Evolutionary conservation across 2,888 invertebrate genomes (phyloP).

Genomic region (Macrophya alboannulata): DNA sequence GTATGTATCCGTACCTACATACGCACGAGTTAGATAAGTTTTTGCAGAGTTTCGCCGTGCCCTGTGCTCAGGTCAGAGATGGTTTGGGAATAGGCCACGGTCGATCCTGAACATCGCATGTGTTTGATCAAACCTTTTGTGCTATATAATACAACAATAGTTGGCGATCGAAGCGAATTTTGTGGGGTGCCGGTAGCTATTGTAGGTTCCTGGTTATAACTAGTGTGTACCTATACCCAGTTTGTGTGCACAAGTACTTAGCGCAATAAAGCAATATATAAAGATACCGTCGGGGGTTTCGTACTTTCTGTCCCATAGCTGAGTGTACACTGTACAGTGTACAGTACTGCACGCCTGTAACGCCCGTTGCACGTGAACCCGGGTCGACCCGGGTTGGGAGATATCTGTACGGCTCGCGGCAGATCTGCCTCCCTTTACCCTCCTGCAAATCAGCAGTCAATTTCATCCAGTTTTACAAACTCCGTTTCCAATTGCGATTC

Average conservation of each 20-base stretch:
- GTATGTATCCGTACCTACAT: not conserved
- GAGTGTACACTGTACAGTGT: not conserved
- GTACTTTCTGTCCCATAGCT: conserved; percentile 15
- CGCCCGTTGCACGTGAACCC: not conserved
- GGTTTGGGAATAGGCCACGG: conserved; percentile 61
- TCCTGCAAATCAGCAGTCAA: not conserved
- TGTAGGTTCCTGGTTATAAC: conserved; percentile 65
- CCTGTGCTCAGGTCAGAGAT: conserved; percentile 43
- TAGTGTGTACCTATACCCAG: conserved; percentile 58
- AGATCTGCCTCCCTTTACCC: conserved; percentile 23
- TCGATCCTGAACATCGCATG: conserved; percentile 61
- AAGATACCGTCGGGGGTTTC: conserved; percentile 75
- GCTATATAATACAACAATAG: conserved; percentile 64
- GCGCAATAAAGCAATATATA: conserved; percentile 77
- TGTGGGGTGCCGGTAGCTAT: conserved; percentile 63
- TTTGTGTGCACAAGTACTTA: conserved; percentile 78
- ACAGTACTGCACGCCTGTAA: not conserved
- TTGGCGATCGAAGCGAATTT: conserved; percentile 61
- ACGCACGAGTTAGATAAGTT: conserved; percentile 29
- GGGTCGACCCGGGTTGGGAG: not conserved
- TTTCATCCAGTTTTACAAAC: conserved; percentile 3
- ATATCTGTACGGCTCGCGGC: conserved; percentile 28
- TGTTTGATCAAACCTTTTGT: conserved; percentile 67
- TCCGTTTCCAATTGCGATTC: not conserved
- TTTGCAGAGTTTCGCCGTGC: not conserved